phyloP scores from a whole-genome alignment of 1,140 invertebrate species.

The Pygmarrhopalites habei region DNA sequence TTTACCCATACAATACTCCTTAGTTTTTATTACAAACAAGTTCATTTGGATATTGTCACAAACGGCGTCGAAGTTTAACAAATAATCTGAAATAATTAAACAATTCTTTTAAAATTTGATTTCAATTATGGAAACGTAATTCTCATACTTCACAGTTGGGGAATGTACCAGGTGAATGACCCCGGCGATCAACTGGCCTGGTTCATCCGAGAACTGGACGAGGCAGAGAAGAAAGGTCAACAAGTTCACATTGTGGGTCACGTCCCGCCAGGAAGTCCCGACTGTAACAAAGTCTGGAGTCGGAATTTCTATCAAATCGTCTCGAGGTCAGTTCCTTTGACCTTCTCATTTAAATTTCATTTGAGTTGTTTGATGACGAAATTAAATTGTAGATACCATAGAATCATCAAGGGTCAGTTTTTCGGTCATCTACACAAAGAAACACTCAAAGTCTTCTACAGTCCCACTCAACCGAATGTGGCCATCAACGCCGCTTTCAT shows the following conservation, averaged over 20 bases:
- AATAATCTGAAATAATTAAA: background rate
- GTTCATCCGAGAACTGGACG: constrained; percentile 15
- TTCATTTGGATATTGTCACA: no score
- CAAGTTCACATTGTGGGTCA: constrained; percentile 37
- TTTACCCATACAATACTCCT: no score
- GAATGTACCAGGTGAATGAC: constrained; percentile 54
- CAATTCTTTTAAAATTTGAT: no score
- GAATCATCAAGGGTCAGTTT: constrained; percentile 30
- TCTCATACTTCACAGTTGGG: constrained; percentile 51
- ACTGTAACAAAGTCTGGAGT: constrained; percentile 26
- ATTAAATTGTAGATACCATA: constrained; percentile 18
- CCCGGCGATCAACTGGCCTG: constrained; percentile 26
- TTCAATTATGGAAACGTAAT: no score
- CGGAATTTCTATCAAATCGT: constrained; percentile 35
- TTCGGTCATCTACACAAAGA: constrained; percentile 49
- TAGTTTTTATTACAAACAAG: no score
- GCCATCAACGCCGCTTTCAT: constrained; percentile 45
- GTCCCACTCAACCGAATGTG: constrained; percentile 37
- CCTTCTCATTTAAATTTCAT: no score
- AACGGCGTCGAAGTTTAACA: constrained; percentile 18
- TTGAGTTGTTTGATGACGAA: no score
- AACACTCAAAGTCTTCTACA: constrained; percentile 43
- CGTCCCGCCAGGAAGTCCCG: constrained; percentile 34
- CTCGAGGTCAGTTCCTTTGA: no score
- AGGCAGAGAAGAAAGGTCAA: constrained; percentile 17